phyloP scores from a whole-genome alignment of 1,140 invertebrate genomes.

The Potamilus streckersoni region DNA sequence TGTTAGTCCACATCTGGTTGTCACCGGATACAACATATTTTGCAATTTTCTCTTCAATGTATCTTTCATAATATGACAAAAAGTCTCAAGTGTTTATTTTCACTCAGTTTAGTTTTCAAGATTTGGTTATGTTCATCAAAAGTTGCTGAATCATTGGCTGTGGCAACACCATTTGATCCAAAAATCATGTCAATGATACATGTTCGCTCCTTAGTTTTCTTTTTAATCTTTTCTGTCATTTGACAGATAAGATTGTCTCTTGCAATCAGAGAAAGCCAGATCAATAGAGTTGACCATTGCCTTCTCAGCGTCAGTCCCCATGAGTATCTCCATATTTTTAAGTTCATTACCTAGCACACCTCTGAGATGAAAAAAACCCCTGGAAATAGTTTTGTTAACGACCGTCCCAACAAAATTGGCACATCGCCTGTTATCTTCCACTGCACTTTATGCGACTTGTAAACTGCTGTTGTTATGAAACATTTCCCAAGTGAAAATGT shows the following conservation, averaged over 20 bases:
- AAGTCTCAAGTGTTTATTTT: slow-evolving; percentile 7
- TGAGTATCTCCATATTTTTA: no score
- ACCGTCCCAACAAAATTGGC: no score
- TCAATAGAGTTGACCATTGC: no score
- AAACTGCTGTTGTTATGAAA: no score
- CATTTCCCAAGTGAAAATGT: neutral
- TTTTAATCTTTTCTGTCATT: slow-evolving; percentile 14
- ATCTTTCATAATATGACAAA: slow-evolving; percentile 5
- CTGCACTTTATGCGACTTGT: no score
- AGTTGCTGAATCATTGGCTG: neutral
- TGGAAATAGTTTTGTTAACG: no score
- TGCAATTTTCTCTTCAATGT: neutral
- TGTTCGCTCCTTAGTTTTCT: neutral
- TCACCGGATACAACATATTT: neutral
- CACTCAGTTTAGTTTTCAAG: neutral
- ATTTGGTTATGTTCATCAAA: neutral
- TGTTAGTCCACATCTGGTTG: slow-evolving; percentile 18
- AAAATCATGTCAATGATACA: slow-evolving; percentile 5
- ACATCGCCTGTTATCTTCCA: no score
- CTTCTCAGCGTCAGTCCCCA: no score
- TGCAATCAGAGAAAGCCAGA: no score
- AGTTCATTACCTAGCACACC: no score
- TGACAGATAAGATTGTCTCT: slow-evolving; percentile 26
- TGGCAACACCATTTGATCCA: slow-evolving; percentile 1
- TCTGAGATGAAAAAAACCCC: no score